Conservation (phyloP, 2,113 vertebrate genomes). For the Serilophus lunatus region DNA sequence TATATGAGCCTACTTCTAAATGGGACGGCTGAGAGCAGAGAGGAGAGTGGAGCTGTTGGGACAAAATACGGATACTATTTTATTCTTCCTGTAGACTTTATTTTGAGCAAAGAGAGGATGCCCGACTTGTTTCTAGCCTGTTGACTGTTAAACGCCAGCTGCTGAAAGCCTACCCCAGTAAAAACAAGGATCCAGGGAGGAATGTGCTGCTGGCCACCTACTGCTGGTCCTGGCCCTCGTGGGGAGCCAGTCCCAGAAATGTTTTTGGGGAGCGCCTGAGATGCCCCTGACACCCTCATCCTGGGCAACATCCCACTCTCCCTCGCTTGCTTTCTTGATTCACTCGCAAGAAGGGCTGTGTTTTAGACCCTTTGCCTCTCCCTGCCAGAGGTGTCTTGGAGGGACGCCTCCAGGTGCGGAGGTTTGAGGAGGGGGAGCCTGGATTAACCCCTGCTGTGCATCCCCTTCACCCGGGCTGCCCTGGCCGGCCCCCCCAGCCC, state of each 20-base stretch:
- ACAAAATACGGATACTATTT: not conserved
- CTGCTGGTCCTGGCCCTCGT: not conserved
- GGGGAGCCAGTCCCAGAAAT: not conserved
- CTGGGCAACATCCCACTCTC: not conserved
- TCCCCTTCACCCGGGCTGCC: constrained; percentile 58
- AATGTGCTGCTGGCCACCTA: not conserved
- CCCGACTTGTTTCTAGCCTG: not conserved
- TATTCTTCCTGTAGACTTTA: not conserved
- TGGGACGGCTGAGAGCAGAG: not conserved
- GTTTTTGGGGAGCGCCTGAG: not conserved
- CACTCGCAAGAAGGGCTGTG: fast-evolving
- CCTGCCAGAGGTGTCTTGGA: constrained; percentile 29
- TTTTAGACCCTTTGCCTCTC: not conserved
- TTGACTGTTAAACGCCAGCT: not conserved
- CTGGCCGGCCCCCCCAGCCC: constrained; percentile 33
- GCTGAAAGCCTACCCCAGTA: not conserved
- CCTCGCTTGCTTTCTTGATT: not conserved
- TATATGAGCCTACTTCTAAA: not conserved
- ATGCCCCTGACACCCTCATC: not conserved
- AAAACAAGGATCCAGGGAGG: not conserved
- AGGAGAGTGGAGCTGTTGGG: not conserved
- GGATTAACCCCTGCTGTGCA: constrained; percentile 93
- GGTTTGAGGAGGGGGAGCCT: constrained; percentile 76
- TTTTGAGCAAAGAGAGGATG: not conserved
- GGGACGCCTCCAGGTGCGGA: constrained; percentile 82